A percentile compares a stretch with the other conserved stretches of the same genome.
These are phyloP conservation scores for Emys orbicularis DNA, from an alignment of 2,797 vertebrate genomes.

Conservation along the genomic window DNA sequence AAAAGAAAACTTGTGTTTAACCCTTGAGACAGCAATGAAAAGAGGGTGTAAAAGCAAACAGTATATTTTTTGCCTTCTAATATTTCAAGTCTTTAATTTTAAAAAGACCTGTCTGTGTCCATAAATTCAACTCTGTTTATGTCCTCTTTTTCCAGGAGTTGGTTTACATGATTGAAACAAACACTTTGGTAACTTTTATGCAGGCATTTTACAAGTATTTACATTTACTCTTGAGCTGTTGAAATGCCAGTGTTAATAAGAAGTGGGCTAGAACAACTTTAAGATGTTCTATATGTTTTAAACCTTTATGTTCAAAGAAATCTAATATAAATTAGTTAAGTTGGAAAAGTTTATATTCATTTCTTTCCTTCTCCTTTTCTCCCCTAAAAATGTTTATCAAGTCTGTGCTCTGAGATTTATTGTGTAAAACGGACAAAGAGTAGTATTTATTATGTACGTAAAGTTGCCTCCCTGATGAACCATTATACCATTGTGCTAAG, in stretches of 20 bases:
- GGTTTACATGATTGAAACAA: background rate
- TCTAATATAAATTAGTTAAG: background rate
- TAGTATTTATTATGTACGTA: background rate
- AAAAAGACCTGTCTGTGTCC: background rate
- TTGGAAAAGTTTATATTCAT: background rate
- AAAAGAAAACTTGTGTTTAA: background rate
- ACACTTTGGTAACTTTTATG: background rate
- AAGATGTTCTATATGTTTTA: background rate
- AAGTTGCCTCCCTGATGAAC: slow-evolving; percentile 12
- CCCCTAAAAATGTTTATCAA: background rate
- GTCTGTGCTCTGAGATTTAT: background rate
- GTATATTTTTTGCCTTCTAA: background rate
- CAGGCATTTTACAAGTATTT: background rate
- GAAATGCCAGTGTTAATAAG: background rate
- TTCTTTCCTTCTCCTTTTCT: background rate
- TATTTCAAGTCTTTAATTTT: background rate
- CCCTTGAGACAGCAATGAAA: background rate
- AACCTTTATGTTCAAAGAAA: background rate
- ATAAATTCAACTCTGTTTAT: background rate
- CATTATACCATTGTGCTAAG: background rate
- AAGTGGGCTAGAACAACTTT: background rate
- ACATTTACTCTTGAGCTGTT: background rate
- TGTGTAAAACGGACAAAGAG: background rate
- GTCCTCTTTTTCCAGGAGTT: background rate
- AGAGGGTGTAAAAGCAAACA: background rate